These are phyloP conservation scores for Macaria liturata DNA, from an alignment of 2,888 invertebrate species.

Conservation along the genomic window DNA sequence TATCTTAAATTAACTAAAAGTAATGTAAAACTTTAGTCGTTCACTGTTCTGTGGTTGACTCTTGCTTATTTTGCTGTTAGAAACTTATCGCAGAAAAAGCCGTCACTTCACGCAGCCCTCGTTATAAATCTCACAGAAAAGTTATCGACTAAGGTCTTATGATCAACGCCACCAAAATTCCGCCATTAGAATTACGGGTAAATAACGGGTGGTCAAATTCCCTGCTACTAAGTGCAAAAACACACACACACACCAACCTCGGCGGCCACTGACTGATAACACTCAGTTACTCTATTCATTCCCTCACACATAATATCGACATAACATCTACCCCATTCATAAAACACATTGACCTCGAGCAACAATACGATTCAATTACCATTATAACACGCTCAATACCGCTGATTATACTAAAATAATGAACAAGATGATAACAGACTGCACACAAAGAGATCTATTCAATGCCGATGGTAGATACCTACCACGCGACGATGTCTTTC, in stretches of 20 bases:
- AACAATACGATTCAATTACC: slow-evolving; percentile 26
- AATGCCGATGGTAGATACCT: slow-evolving; percentile 26
- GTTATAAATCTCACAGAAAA: no score
- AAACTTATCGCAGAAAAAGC: no score
- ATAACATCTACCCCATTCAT: background rate
- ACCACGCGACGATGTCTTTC: slow-evolving; percentile 34
- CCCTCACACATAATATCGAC: background rate
- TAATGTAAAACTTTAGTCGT: no score
- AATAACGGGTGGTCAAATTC: background rate
- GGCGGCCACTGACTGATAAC: no score
- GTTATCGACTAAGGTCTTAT: no score
- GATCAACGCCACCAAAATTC: no score
- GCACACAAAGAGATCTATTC: slow-evolving; percentile 32
- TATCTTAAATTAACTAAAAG: no score
- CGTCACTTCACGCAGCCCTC: no score
- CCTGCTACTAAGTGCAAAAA: background rate
- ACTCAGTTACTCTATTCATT: no score
- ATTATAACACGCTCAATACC: slow-evolving; percentile 22
- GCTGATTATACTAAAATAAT: slow-evolving; percentile 26
- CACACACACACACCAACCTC: background rate
- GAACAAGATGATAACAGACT: slow-evolving; percentile 24
- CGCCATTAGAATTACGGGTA: background rate
- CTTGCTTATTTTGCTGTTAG: no score
- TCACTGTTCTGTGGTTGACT: no score
- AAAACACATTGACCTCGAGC: slow-evolving; percentile 14